Conservation (phyloP, 2,797 vertebrate species). For the Morus bassanus region DNA sequence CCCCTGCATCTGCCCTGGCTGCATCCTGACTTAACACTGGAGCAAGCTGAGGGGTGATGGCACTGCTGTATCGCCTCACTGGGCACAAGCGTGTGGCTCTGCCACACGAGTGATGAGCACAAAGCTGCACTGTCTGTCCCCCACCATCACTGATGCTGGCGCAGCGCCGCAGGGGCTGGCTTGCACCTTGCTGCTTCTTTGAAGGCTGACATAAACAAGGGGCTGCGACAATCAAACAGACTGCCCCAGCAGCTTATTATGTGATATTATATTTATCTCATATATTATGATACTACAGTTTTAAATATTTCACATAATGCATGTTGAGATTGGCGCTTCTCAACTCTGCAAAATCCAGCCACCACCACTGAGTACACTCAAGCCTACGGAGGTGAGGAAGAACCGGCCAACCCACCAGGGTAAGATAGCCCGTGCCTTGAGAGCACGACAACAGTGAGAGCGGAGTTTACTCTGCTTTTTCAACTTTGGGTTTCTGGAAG, state of each 20-base stretch:
- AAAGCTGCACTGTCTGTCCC: not conserved
- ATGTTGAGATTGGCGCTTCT: not conserved
- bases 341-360: not conserved
- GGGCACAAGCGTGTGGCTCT: not conserved
- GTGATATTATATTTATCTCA: not conserved
- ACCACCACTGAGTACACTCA: not conserved
- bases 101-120: not conserved
- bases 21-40: accelerated
- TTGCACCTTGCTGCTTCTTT: not conserved
- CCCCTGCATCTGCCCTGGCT: not conserved
- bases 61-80: accelerated
- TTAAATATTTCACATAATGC: not conserved
- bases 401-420: accelerated
- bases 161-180: accelerated
- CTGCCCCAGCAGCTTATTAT: not conserved
- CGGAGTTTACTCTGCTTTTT: not conserved
- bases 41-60: not conserved
- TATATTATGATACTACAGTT: not conserved
- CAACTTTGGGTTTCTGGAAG: not conserved
- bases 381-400: accelerated
- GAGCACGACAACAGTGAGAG: not conserved
- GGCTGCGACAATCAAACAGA: not conserved
- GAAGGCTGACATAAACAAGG: not conserved
- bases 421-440: accelerated
- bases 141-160: accelerated